Evolutionary conservation across 2,797 vertebrate genomes (phyloP).

Genomic region (Glossophaga mutica): DNA sequence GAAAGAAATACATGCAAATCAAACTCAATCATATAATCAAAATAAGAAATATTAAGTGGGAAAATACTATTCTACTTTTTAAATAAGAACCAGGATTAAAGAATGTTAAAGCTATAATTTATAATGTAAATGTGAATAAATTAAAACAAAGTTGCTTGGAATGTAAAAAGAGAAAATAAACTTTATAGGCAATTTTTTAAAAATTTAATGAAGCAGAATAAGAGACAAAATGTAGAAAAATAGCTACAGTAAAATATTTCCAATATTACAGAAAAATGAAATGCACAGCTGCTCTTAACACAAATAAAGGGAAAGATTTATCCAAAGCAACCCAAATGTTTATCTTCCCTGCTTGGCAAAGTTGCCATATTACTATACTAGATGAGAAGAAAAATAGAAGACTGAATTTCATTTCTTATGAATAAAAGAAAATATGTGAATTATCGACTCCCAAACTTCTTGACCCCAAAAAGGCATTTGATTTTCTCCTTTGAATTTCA

Average conservation of each 20-base stretch:
- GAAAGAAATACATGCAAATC: neutral
- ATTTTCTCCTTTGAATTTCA: conserved; percentile 49
- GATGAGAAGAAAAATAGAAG: conserved; percentile 14
- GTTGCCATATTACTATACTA: neutral
- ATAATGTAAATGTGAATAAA: neutral
- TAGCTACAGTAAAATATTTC: neutral
- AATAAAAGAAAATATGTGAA: conserved; percentile 20
- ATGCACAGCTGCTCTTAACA: neutral
- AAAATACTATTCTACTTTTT: neutral
- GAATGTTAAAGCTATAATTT: neutral
- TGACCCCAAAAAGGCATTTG: neutral
- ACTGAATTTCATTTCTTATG: conserved; percentile 18
- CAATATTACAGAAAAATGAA: neutral
- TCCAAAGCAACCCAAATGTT: neutral
- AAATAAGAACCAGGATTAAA: neutral
- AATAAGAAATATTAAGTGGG: neutral
- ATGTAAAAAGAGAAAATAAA: neutral
- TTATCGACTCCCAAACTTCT: conserved; percentile 13
- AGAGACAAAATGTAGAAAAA: neutral
- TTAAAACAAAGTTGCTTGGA: neutral
- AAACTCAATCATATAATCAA: neutral
- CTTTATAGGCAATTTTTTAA: neutral
- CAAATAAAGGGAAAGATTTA: neutral
- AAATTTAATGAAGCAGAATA: neutral
- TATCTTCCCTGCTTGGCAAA: neutral